Percentiles rank a stretch among this genome's conserved stretches.
Conservation (phyloP, 2,888 invertebrate species). For the Ptycholaimellus sp. region DNA sequence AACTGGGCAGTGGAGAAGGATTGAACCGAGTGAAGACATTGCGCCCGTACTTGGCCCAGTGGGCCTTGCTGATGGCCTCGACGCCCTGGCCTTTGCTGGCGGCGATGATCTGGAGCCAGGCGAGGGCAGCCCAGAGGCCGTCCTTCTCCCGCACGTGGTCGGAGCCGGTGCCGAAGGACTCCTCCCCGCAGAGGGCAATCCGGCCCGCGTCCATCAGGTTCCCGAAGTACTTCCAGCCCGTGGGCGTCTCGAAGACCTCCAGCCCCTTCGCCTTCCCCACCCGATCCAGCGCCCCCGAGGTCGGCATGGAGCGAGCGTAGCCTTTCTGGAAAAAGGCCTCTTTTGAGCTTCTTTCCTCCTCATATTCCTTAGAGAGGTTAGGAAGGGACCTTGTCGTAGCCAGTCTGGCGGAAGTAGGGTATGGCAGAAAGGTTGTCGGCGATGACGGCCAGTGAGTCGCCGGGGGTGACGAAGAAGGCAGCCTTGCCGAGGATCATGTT, state of each 20-base stretch:
- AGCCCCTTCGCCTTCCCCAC: conserved; percentile 41
- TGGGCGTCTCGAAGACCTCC: conserved; percentile 35
- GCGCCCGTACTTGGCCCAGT: conserved; percentile 73
- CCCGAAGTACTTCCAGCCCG: conserved; percentile 95
- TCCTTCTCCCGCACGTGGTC: conserved; percentile 94
- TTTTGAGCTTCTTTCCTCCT: too few species aligned
- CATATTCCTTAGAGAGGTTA: background rate
- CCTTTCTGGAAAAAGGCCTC: too few species aligned
- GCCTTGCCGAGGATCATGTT: conserved; percentile 88
- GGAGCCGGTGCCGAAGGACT: conserved; percentile 90
- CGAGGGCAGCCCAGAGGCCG: conserved; percentile 88
- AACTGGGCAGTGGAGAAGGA: conserved; percentile 1
- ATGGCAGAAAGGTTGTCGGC: conserved; percentile 68
- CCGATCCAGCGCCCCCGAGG: conserved; percentile 30
- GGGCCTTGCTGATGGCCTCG: conserved; percentile 53
- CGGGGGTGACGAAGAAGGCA: conserved; percentile 92
- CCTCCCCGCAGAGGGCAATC: conserved; percentile 84
- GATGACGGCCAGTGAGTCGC: conserved; percentile 77
- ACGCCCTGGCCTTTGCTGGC: conserved; percentile 49
- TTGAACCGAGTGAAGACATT: conserved; percentile 74
- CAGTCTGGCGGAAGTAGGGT: conserved; percentile 63
- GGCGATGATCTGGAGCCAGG: conserved; percentile 80
- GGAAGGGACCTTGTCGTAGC: conserved; percentile 8
- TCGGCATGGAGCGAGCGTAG: conserved; percentile 47
- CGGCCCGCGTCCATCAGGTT: conserved; percentile 84